Evolutionary conservation across 2,888 invertebrate species (phyloP).

Genomic region (Nomada hirtipes): DNA sequence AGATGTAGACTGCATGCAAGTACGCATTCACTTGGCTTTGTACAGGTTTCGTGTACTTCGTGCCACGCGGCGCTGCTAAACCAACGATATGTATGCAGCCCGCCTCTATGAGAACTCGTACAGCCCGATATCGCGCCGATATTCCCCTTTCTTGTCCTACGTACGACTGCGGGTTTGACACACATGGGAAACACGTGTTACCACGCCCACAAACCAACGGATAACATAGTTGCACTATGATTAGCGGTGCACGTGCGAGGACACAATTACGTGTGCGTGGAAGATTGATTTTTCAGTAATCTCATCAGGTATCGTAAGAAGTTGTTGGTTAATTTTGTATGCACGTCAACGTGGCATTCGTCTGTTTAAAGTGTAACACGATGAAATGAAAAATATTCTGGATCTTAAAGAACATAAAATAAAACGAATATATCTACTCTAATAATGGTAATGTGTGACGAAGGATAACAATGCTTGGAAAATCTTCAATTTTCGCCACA

Average conservation of each 20-base stretch:
- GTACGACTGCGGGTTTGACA: slow-evolving; percentile 69
- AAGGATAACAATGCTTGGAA: slow-evolving; percentile 3
- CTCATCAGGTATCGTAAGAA: no score
- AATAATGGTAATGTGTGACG: neutral
- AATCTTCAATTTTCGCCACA: slow-evolving; percentile 4
- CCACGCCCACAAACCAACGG: slow-evolving; percentile 62
- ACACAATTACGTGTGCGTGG: neutral
- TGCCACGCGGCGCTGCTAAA: slow-evolving; percentile 78
- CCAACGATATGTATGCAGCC: slow-evolving; percentile 81
- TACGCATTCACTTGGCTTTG: slow-evolving; percentile 27
- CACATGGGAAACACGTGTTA: slow-evolving; percentile 80
- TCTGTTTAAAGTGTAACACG: no score
- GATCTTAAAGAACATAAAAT: neutral
- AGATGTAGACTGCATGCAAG: slow-evolving; percentile 6
- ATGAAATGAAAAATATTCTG: neutral
- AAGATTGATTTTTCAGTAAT: neutral
- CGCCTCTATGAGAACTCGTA: slow-evolving; percentile 75
- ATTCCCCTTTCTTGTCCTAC: slow-evolving; percentile 56
- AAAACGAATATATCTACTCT: neutral
- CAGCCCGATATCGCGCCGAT: slow-evolving; percentile 75
- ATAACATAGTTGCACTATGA: slow-evolving; percentile 52
- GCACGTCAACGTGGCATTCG: neutral
- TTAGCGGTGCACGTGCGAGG: slow-evolving; percentile 18
- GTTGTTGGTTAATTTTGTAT: neutral
- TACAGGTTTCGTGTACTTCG: slow-evolving; percentile 57